A percentile compares a stretch with the other conserved stretches of the same genome.
phyloP scores from a whole-genome alignment of 2,113 vertebrate genomes.

The Petaurus breviceps region DNA sequence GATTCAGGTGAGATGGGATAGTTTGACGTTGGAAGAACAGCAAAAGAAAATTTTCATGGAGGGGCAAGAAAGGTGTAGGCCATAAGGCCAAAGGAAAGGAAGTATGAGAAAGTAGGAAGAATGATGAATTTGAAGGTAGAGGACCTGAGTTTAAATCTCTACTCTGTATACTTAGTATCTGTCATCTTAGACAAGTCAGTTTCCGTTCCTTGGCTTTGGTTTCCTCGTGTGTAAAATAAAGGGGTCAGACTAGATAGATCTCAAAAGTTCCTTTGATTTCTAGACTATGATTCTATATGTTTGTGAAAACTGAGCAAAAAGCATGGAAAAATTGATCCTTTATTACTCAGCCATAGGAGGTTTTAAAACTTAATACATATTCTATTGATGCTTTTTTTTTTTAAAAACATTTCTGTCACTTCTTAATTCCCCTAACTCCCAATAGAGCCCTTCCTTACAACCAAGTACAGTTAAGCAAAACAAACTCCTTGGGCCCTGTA shows the following conservation, averaged over 20 bases:
- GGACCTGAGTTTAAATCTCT: neutral
- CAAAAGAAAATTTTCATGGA: neutral
- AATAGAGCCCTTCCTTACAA: neutral
- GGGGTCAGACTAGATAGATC: neutral
- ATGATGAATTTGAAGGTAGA: neutral
- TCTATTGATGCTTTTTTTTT: neutral
- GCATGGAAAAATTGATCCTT: neutral
- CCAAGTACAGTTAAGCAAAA: neutral
- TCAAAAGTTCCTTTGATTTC: neutral
- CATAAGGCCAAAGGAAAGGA: no score
- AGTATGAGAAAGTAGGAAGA: neutral
- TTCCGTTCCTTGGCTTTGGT: neutral
- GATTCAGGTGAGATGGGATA: neutral
- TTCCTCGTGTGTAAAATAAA: neutral
- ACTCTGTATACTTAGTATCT: neutral
- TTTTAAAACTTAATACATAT: neutral
- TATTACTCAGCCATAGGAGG: neutral
- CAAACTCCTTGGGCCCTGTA: neutral
- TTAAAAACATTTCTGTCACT: neutral
- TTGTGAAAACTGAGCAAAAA: neutral
- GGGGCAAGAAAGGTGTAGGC: neutral
- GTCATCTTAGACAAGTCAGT: neutral
- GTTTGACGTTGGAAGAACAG: neutral
- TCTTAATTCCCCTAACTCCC: neutral
- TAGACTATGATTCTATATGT: neutral